Evolutionary conservation across 2,888 invertebrate genomes (phyloP).

Genomic region (Oegoconia quadripuncta): DNA sequence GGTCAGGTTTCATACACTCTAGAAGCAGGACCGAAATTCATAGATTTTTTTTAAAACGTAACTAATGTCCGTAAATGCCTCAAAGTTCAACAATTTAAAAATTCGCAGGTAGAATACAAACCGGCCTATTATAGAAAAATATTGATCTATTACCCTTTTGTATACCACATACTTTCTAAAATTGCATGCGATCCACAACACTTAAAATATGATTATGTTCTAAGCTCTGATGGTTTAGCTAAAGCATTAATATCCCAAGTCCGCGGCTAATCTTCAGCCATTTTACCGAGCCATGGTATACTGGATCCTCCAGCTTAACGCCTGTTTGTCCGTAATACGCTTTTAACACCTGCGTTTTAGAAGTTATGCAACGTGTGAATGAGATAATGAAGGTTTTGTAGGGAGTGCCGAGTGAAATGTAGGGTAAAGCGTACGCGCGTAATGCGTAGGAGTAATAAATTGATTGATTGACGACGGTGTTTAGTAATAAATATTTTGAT

Average conservation of each 20-base stretch:
- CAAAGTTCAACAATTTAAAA: too few relatives aligned
- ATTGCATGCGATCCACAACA: background rate
- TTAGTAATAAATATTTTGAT: background rate
- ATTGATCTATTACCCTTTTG: too few relatives aligned
- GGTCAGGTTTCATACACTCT: too few relatives aligned
- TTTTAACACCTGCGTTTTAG: conserved; percentile 70
- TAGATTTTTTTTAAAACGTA: too few relatives aligned
- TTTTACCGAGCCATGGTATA: conserved; percentile 60
- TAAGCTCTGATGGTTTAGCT: conserved; percentile 54
- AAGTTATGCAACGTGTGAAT: conserved; percentile 33
- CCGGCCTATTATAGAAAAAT: too few relatives aligned
- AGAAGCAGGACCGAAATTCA: too few relatives aligned
- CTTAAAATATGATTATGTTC: conserved; percentile 35
- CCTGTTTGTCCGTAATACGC: conserved; percentile 74
- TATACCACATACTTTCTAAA: background rate
- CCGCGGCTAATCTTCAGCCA: conserved; percentile 67
- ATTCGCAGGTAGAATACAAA: too few relatives aligned
- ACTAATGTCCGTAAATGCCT: too few relatives aligned
- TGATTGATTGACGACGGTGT: conserved; percentile 28
- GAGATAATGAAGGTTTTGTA: conserved; percentile 54
- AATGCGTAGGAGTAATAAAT: conserved; percentile 31
- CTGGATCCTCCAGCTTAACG: conserved; percentile 68
- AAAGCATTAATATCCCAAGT: conserved; percentile 58
- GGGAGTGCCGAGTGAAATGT: conserved; percentile 47
- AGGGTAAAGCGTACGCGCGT: conserved; percentile 23